phyloP scores from a whole-genome alignment of 2,888 invertebrate genomes.

The Tridacna crocea region DNA sequence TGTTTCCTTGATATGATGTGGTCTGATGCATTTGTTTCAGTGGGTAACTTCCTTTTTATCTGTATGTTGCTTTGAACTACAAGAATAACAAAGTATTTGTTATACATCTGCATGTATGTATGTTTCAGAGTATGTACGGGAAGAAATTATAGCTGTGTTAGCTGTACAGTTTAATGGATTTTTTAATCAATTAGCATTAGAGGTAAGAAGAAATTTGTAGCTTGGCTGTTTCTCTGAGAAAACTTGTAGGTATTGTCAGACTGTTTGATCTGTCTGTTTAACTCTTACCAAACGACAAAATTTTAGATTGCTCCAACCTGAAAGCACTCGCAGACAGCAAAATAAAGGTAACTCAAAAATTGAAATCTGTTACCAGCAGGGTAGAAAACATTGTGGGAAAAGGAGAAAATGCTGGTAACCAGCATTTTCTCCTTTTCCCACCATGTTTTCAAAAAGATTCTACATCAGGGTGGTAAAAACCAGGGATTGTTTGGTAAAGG shows the following conservation, averaged over 20 bases:
- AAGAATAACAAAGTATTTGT: neutral
- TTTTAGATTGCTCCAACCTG: too few relatives aligned
- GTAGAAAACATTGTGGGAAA: neutral
- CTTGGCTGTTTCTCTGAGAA: neutral
- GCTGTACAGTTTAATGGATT: conserved; percentile 83
- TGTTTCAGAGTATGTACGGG: conserved; percentile 83
- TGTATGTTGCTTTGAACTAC: neutral
- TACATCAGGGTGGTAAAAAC: too few relatives aligned
- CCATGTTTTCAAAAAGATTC: conserved; percentile 74
- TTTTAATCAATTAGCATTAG: conserved; percentile 84
- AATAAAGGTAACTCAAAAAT: too few relatives aligned
- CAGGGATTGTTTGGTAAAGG: too few relatives aligned
- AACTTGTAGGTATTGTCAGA: too few relatives aligned
- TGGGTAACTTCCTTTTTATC: too few relatives aligned
- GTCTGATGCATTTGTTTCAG: too few relatives aligned
- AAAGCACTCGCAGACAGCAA: too few relatives aligned
- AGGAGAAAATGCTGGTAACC: neutral
- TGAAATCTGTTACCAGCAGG: too few relatives aligned
- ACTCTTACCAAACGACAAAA: too few relatives aligned
- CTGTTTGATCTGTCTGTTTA: too few relatives aligned
- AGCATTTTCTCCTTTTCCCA: conserved; percentile 69
- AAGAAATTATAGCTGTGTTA: conserved; percentile 84
- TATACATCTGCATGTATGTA: neutral
- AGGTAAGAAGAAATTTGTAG: conserved; percentile 75
- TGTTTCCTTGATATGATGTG: too few relatives aligned